Evolutionary conservation across 2,888 invertebrate genomes (phyloP).

Genomic region (Hydroisotoma schaefferi): DNA sequence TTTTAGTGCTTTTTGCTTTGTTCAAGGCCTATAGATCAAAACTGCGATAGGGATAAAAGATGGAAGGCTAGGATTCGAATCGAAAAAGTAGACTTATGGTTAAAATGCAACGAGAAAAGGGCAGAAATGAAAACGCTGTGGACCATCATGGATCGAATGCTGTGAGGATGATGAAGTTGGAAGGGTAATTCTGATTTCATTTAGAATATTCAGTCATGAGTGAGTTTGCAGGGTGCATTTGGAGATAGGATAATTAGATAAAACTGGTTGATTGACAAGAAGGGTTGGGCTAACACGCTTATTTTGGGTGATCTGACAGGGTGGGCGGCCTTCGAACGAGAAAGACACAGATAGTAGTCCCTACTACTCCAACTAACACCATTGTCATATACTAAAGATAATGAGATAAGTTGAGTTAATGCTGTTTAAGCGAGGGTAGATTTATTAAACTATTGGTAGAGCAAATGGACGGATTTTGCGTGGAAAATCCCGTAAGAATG

Average conservation of each 20-base stretch:
- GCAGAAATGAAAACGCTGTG: too few species aligned
- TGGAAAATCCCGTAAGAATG: too few species aligned
- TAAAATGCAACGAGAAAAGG: too few species aligned
- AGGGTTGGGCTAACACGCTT: constrained; percentile 41
- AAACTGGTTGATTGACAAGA: constrained; percentile 42
- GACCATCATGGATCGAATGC: too few species aligned
- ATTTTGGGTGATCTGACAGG: constrained; percentile 37
- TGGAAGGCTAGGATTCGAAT: neutral
- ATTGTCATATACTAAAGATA: constrained; percentile 25
- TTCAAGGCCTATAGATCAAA: neutral
- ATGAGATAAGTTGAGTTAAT: constrained; percentile 11
- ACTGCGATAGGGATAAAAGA: constrained; percentile 10
- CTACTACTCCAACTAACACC: constrained; percentile 11
- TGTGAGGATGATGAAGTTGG: too few species aligned
- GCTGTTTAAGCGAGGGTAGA: neutral
- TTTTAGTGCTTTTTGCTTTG: too few species aligned
- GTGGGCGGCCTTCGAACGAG: constrained; percentile 35
- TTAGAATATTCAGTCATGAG: constrained; percentile 8
- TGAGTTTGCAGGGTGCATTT: neutral
- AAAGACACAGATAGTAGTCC: constrained; percentile 15
- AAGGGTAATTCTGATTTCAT: constrained; percentile 1
- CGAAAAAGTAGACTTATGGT: too few species aligned
- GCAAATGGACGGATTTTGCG: too few species aligned
- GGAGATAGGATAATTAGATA: constrained; percentile 44
- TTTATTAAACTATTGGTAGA: neutral